Evolutionary conservation across 2,888 invertebrate species (phyloP), one percentile per base, ranked within the genome.

Genomic region (Luperina nickerlii): DNA sequence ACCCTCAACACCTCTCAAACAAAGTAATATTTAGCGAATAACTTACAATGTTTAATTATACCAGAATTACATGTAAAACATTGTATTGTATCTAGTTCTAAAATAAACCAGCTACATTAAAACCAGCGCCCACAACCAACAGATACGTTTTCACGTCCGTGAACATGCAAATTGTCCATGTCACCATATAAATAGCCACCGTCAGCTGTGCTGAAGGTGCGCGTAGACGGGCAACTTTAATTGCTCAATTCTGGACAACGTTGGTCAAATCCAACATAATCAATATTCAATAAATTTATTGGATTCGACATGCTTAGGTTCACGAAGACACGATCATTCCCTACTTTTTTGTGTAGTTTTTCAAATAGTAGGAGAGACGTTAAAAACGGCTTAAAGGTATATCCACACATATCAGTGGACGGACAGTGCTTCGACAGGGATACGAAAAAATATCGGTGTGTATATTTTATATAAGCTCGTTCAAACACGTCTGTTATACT

Each of bases 151-250:
- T 57, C 78, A 78, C 63, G 15, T 57, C 62, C 63, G 32, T n/a
- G 32, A 18, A 60, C 63, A 77, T 81, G 85, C 63, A 81, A 84
- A 85, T 81, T 60, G 71, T 71, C 38, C 74, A 76, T 67, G 63
- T 60, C 71, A 68, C 67, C 60, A 63, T 67, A 76, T 84, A 81
- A 74, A 77, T 77, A 81, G 68, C 27, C n/a, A 65, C 15, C 32
- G 27, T 76, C 32, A 70, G 57, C 38, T 15, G 20, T 1, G 15
- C 38, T 70, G 60, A 74, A n/a, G 81, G 20, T 27, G 15, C 7
- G 18, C 0, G 13, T 24, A 68, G 18, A 81, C 51, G 13, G 51
- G 6, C 18, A 24, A 63, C 48, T 48, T 15, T 57, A 48, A 38
- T 65, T 57, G 38, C 63, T 24, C 5, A 9, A 24, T 51, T 42